Conservation (phyloP, 2,113 vertebrate genomes). For the Nerophis lumbriciformis region DNA sequence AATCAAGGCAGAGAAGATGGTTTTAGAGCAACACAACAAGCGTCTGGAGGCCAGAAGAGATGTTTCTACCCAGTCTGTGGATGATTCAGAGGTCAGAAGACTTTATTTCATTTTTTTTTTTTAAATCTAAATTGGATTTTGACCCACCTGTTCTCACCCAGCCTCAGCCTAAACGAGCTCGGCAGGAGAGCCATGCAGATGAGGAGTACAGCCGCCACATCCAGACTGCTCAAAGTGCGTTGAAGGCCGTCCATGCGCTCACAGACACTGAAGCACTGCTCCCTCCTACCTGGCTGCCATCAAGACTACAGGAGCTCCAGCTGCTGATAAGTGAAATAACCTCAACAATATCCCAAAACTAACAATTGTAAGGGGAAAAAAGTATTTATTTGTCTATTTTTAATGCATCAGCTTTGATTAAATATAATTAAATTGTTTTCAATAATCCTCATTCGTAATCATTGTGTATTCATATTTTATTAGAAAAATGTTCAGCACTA, state of each 20-base stretch:
- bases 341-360: constrained; percentile 5
- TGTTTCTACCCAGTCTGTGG: constrained; percentile 4
- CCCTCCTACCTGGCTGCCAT: constrained; percentile 76
- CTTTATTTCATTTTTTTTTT: no score
- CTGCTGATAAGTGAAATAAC: constrained; percentile 57
- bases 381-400: constrained; percentile 5
- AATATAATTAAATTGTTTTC: constrained; percentile 30
- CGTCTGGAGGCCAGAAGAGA: constrained; percentile 32
- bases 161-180: constrained; percentile 79
- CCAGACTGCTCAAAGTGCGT: constrained; percentile 67
- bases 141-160: constrained; percentile 39
- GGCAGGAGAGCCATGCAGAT: constrained; percentile 66
- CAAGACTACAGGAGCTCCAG: constrained; percentile 73
- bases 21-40: constrained; percentile 53
- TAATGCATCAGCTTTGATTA: constrained; percentile 8
- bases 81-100: constrained; percentile 67
- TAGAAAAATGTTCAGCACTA: neutral
- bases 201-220: constrained; percentile 76
- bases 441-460: neutral
- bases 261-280: neutral
- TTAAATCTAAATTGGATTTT: neutral
- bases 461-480: constrained; percentile 6
- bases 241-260: constrained; percentile 74
- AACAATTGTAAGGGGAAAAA: neutral
- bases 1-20: constrained; percentile 68